A percentile compares a stretch with the other conserved stretches of the same genome.
Evolutionary conservation across 2,888 invertebrate genomes (phyloP).

Genomic region (Salticus scenicus): DNA sequence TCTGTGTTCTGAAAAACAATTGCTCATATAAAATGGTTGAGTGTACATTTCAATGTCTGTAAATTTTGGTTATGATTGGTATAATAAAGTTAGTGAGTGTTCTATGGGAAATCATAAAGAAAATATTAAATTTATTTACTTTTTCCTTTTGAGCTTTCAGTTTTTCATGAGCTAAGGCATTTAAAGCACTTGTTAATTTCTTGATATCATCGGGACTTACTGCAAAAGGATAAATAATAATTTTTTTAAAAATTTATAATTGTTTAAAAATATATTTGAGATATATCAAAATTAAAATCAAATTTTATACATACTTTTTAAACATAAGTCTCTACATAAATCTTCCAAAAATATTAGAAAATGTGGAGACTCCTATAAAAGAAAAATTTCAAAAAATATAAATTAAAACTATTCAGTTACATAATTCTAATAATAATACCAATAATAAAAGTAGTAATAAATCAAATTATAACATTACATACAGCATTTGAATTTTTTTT

Average conservation of each 20-base stretch:
- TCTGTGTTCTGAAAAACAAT: too few relatives aligned
- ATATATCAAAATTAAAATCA: not conserved
- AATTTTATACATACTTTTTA: conserved; percentile 74
- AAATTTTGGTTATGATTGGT: too few relatives aligned
- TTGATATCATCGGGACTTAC: conserved; percentile 87
- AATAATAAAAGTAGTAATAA: too few relatives aligned
- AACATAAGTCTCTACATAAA: conserved; percentile 77
- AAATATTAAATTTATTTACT: conserved; percentile 17
- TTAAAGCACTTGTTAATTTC: conserved; percentile 88
- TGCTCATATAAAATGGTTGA: too few relatives aligned
- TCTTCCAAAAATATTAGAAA: conserved; percentile 83
- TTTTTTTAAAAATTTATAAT: not conserved
- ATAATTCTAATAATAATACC: too few relatives aligned
- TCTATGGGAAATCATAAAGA: too few relatives aligned
- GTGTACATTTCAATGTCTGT: too few relatives aligned
- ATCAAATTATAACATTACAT: too few relatives aligned
- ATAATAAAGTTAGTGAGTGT: too few relatives aligned
- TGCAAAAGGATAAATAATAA: conserved; percentile 77
- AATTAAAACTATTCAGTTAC: not conserved
- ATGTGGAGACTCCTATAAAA: conserved; percentile 74
- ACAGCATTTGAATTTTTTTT: too few relatives aligned
- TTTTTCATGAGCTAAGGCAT: conserved; percentile 90
- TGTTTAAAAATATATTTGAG: not conserved
- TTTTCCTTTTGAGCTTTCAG: conserved; percentile 89
- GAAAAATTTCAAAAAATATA: conserved; percentile 26